Conservation (phyloP, 2,888 invertebrate genomes). For the Coecobrya sp. region DNA sequence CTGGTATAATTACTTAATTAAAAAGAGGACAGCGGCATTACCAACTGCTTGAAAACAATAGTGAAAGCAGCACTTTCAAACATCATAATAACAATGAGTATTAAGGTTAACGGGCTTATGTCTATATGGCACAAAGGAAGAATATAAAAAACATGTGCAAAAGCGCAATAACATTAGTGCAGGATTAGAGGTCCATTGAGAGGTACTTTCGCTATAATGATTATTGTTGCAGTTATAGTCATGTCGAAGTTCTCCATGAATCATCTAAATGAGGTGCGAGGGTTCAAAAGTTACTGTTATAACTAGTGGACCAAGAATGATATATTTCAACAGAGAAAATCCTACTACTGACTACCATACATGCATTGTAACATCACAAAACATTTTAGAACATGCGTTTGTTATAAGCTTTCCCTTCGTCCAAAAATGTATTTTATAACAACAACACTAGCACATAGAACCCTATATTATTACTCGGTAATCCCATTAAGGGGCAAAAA, state of each 20-base stretch:
- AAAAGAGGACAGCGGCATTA: not conserved
- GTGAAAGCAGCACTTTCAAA: not conserved
- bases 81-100: constrained; percentile 23
- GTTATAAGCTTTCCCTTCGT: not conserved
- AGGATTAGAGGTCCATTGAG: constrained; percentile 72
- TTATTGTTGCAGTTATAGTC: constrained; percentile 42
- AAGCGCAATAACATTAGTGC: constrained; percentile 55
- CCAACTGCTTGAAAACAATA: not conserved
- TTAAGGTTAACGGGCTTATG: constrained; percentile 50
- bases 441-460: not conserved
- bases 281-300: constrained; percentile 59
- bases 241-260: constrained; percentile 73
- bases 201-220: constrained; percentile 54
- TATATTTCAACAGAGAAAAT: constrained; percentile 1
- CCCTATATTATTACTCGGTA: constrained; percentile 28
- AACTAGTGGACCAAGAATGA: constrained; percentile 60
- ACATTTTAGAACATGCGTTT: not conserved
- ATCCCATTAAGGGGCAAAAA: constrained; percentile 65
- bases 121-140: not conserved
- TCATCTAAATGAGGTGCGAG: constrained; percentile 82
- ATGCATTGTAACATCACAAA: not conserved
- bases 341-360: not conserved
- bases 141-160: constrained; percentile 31
- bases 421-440: constrained; percentile 16
- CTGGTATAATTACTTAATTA: constrained; percentile 19